Conservation (phyloP, 2,113 vertebrate genomes). For the Anolis carolinensis region DNA sequence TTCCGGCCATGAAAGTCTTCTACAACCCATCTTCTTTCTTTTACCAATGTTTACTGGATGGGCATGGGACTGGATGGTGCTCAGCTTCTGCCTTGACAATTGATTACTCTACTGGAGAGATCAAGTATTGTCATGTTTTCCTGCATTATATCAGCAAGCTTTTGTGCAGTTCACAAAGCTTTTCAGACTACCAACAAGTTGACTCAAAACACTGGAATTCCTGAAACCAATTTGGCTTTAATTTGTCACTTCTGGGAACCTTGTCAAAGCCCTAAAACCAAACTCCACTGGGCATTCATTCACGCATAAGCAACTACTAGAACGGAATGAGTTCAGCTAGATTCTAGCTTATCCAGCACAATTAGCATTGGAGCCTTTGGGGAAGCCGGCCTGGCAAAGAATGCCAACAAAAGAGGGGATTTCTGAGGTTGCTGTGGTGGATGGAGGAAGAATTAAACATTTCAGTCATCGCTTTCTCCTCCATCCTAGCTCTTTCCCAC, state of each 20-base stretch:
- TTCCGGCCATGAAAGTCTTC: too few species aligned
- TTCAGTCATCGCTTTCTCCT: too few species aligned
- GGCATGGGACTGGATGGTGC: too few species aligned
- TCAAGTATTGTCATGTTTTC: too few species aligned
- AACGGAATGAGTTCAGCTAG: slow-evolving; percentile 30
- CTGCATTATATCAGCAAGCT: too few species aligned
- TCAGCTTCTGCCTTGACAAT: too few species aligned
- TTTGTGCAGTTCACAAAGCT: slow-evolving; percentile 30
- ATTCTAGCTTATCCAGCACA: neutral
- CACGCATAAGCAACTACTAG: slow-evolving; percentile 4
- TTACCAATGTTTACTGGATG: too few species aligned
- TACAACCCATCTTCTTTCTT: too few species aligned
- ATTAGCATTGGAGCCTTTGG: neutral
- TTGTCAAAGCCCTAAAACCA: slow-evolving; percentile 10
- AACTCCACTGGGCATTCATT: slow-evolving; percentile 15
- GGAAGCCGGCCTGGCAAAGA: neutral
- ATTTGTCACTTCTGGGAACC: slow-evolving; percentile 50
- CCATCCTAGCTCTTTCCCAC: neutral
- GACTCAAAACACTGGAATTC: slow-evolving; percentile 43
- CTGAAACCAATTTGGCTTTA: slow-evolving; percentile 40
- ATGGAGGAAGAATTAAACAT: neutral
- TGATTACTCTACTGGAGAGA: too few species aligned
- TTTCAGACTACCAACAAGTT: slow-evolving; percentile 31
- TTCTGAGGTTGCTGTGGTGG: too few species aligned
- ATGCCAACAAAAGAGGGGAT: neutral